Evolutionary conservation across 2,797 vertebrate species (phyloP).

Genomic region (Cossypha niveicapilla): DNA sequence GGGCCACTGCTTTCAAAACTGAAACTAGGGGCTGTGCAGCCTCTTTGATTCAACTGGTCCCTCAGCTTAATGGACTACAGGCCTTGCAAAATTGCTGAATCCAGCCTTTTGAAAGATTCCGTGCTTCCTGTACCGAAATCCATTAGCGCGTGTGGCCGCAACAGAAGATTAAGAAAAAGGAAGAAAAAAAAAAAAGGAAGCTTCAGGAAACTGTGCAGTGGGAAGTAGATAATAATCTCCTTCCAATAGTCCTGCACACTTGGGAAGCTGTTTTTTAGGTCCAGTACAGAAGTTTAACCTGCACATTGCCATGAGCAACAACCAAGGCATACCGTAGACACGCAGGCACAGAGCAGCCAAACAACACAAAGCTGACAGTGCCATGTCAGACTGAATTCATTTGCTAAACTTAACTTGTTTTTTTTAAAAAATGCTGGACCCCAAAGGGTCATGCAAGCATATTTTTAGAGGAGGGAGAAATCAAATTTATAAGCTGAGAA

Average conservation of each 20-base stretch:
- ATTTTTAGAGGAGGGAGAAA: neutral
- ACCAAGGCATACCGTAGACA: neutral
- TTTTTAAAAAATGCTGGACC: neutral
- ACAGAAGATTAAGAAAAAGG: neutral
- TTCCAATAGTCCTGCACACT: neutral
- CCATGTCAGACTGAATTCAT: accelerated
- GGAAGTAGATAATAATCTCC: neutral
- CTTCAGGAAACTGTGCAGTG: neutral
- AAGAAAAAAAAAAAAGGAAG: neutral
- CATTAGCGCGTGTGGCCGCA: neutral
- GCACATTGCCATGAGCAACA: neutral
- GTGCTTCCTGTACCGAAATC: constrained; percentile 41
- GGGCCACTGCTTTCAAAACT: constrained; percentile 65
- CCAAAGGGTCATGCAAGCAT: neutral
- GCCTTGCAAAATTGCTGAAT: constrained; percentile 46
- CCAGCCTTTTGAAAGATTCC: constrained; percentile 42
- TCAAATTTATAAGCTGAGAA: neutral
- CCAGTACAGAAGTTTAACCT: neutral
- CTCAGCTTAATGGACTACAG: constrained; percentile 57
- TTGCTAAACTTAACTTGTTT: neutral
- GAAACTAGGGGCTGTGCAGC: constrained; percentile 22
- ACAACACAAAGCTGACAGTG: neutral
- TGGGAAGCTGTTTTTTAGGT: neutral
- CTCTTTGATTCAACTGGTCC: constrained; percentile 53
- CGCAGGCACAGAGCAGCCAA: neutral